Conservation (phyloP, 1,140 invertebrate genomes). For the Plodia interpunctella region DNA sequence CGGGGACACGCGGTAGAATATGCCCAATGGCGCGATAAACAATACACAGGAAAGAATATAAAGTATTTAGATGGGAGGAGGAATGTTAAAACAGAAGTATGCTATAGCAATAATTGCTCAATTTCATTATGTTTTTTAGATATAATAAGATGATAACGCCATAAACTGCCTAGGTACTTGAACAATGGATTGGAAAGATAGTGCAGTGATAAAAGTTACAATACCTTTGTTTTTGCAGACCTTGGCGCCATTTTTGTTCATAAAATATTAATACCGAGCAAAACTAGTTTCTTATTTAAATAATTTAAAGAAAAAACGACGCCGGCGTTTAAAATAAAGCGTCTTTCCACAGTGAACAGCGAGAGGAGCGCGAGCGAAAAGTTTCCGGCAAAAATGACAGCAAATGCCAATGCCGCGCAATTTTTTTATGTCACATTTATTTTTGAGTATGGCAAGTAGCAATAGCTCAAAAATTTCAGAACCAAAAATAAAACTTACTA, state of each 20-base stretch:
- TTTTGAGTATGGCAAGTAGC: slow-evolving; percentile 1
- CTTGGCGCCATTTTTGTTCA: slow-evolving; percentile 58
- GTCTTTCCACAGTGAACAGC: slow-evolving; percentile 45
- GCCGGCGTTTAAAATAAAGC: slow-evolving; percentile 30
- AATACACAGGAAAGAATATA: too few relatives aligned
- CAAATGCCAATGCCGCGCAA: slow-evolving; percentile 46
- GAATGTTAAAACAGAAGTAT: too few relatives aligned
- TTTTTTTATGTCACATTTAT: slow-evolving; percentile 35
- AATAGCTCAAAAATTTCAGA: too few relatives aligned
- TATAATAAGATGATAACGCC: too few relatives aligned
- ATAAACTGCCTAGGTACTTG: too few relatives aligned
- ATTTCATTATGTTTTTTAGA: too few relatives aligned
- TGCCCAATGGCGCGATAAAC: background rate
- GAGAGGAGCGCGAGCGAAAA: slow-evolving; percentile 46
- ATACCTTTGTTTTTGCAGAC: slow-evolving; percentile 58
- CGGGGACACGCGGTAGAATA: background rate
- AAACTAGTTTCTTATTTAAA: slow-evolving; percentile 32
- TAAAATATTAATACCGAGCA: slow-evolving; percentile 31
- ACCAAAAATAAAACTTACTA: too few relatives aligned
- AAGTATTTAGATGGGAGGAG: too few relatives aligned
- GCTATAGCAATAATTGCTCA: too few relatives aligned
- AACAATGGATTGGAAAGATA: background rate
- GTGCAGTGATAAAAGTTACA: slow-evolving; percentile 11
- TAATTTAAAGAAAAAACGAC: slow-evolving; percentile 28
- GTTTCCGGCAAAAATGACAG: slow-evolving; percentile 47